Evolutionary conservation across 2,797 vertebrate genomes (phyloP).

Genomic region (Darevskia mixta): DNA sequence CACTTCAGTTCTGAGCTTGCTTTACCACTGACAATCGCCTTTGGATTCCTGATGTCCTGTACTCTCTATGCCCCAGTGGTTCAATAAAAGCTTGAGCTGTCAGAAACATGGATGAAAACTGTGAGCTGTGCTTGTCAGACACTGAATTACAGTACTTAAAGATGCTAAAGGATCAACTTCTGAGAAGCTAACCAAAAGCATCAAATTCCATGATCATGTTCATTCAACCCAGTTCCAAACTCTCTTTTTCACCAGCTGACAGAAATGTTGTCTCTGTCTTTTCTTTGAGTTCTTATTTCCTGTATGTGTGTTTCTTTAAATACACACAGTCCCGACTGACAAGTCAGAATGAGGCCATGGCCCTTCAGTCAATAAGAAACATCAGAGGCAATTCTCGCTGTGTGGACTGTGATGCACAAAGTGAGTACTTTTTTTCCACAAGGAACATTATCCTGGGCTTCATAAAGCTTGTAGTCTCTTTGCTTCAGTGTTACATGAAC

Average conservation of each 20-base stretch:
- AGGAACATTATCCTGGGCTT: neutral
- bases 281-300: neutral
- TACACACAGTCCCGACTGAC: slow-evolving; percentile 89
- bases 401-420: slow-evolving; percentile 92
- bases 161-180: neutral
- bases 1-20: rapidly evolving
- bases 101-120: neutral
- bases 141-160: neutral
- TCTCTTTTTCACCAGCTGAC: rapidly evolving
- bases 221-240: rapidly evolving
- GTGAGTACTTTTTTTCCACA: slow-evolving; percentile 80
- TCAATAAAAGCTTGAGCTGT: neutral
- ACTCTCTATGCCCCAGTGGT: neutral
- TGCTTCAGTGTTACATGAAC: neutral
- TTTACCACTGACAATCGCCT: neutral
- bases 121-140: neutral
- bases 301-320: neutral
- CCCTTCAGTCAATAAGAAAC: slow-evolving; percentile 91
- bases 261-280: neutral
- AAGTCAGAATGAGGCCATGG: slow-evolving; percentile 94
- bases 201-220: rapidly evolving
- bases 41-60: slow-evolving; percentile 1
- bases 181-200: slow-evolving; percentile 22
- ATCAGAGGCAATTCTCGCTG: slow-evolving; percentile 92
- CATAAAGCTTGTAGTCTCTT: slow-evolving; percentile 8